These are phyloP conservation scores for Pseudococcus jackbeardsleyi DNA, from an alignment of 2,888 invertebrate species.

Conservation along the genomic window DNA sequence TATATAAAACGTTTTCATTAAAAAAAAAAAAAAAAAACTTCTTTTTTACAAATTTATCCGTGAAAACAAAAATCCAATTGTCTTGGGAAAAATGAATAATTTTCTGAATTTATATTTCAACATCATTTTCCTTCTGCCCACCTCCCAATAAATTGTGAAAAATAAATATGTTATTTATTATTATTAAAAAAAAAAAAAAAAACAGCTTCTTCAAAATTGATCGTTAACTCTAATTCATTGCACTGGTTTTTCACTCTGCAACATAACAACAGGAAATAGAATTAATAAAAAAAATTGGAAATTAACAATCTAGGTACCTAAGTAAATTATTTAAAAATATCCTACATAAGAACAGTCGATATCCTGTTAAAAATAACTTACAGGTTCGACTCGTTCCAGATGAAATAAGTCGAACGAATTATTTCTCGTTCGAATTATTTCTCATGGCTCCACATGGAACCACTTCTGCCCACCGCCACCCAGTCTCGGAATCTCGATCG, in stretches of 20 bases:
- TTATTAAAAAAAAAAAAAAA: not conserved
- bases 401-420: slow-evolving; percentile 3
- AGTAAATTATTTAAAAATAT: not conserved
- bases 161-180: not conserved
- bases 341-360: not conserved
- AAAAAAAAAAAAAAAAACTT: too few relatives aligned
- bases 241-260: not conserved
- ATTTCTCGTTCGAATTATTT: slow-evolving; percentile 36
- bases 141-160: not conserved
- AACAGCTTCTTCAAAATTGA: not conserved
- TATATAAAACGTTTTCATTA: too few relatives aligned
- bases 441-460: slow-evolving; percentile 59
- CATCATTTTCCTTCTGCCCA: not conserved
- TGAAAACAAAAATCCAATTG: too few relatives aligned
- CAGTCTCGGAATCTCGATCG: slow-evolving; percentile 60
- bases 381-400: not conserved
- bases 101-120: not conserved
- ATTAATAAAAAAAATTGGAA: not conserved
- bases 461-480: slow-evolving; percentile 63
- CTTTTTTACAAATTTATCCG: too few relatives aligned
- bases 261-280: not conserved
- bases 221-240: not conserved
- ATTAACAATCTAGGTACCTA: not conserved
- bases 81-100: not conserved
- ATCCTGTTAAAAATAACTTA: not conserved